Evolutionary conservation across 2,888 invertebrate genomes (phyloP).

Genomic region (Euclidia mi): DNA sequence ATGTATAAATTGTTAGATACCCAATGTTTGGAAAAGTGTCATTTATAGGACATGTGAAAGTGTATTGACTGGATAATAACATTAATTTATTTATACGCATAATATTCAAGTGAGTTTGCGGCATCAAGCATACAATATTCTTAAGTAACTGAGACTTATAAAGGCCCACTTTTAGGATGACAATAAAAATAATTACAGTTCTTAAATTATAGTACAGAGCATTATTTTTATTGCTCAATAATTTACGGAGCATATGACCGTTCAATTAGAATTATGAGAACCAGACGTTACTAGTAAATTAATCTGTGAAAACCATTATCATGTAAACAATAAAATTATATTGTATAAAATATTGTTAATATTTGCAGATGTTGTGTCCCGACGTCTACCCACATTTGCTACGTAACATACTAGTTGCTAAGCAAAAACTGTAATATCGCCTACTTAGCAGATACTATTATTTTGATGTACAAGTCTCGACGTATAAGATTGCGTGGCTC

Average conservation of each 20-base stretch:
- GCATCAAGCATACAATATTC: no score
- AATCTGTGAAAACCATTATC: conserved; percentile 39
- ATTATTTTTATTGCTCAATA: not conserved
- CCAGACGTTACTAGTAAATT: conserved; percentile 11
- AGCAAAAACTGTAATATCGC: not conserved
- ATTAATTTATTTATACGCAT: no score
- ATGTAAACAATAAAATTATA: conserved; percentile 11
- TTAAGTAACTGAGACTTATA: no score
- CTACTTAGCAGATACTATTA: not conserved
- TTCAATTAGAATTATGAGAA: conserved; percentile 3
- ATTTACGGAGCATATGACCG: conserved; percentile 2
- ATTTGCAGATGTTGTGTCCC: conserved; percentile 33
- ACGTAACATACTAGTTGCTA: conserved; percentile 12
- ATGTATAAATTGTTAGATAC: no score
- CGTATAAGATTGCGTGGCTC: not conserved
- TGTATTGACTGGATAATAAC: no score
- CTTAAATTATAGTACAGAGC: no score
- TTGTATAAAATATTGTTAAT: conserved; percentile 20
- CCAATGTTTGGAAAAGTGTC: no score
- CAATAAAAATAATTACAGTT: no score
- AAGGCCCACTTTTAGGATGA: no score
- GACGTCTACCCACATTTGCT: conserved; percentile 11
- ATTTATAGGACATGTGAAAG: no score
- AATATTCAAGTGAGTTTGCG: no score
- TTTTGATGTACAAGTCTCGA: not conserved